Evolutionary conservation across 2,113 vertebrate species (phyloP), one percentile per base, ranked within the genome.

Genomic region (Corythaixoides concolor): DNA sequence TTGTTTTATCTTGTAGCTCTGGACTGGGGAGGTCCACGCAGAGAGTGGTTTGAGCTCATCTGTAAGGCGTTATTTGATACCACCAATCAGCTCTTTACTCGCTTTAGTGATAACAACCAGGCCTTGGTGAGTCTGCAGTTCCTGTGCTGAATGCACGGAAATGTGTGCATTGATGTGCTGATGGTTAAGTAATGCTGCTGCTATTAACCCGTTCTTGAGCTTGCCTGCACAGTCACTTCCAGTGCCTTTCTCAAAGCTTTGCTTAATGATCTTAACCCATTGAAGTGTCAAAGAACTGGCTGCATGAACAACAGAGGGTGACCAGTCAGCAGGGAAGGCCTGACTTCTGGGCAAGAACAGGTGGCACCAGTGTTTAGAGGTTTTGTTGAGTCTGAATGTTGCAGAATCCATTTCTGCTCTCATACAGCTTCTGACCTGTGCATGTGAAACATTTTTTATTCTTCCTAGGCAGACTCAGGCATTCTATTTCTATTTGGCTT

Each of bases 41-140:
- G 99, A 91, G 99, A 99, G 88, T 99, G 99, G 99, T 99, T 99
- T 98, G 99, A 99, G 89, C 98, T 99, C 37, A 98, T 99, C 94
- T 99, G 99, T 96, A 99, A 99, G 97, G 98, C 98, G 3, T 98
- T 99, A 13, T 99, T 99, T 97, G 99, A 99, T 96, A 99, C 99
- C 85, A 98, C 98, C 96, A 99, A 98, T 98, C 98, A 99, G 89
- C 98, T 99, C 72, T 99, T 99, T 91, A 99, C 98, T 18, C 99
- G 99, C 76, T 99, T 99, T 97, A 99, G 98, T 86, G 99, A 99
- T 96, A 99, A 98, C 98, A 99, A 99, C 98, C 99, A 99, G 97
- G 99, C 99, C 62, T 97, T 99, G 94, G 99, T 99, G 95, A 98
- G 98, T 98, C 75, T 55, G 56, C 80, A 92, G 58, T 79, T 93